A percentile compares a stretch with the other conserved stretches of the same genome.
These are phyloP conservation scores for Sarcoramphus papa DNA, from an alignment of 2,797 vertebrate species.

Conservation along the genomic window DNA sequence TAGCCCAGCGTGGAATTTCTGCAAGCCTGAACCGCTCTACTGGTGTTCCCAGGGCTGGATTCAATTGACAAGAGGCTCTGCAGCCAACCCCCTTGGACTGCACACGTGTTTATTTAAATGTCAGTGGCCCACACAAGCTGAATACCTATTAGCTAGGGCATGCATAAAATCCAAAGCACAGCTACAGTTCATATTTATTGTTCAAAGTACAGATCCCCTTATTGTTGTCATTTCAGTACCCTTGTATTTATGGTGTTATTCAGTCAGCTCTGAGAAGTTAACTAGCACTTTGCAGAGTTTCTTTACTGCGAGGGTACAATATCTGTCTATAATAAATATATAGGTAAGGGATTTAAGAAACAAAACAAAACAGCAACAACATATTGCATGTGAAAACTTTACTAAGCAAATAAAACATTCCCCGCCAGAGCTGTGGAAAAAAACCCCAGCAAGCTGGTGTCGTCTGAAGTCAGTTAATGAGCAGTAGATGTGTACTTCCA, in stretches of 20 bases:
- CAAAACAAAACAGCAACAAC: slow-evolving; percentile 40
- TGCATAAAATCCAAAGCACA: slow-evolving; percentile 43
- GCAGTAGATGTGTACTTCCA: background rate
- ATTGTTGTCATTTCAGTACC: slow-evolving; percentile 32
- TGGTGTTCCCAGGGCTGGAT: slow-evolving; percentile 46
- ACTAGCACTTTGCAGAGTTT: slow-evolving; percentile 37
- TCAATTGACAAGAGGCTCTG: slow-evolving; percentile 50
- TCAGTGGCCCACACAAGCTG: slow-evolving; percentile 63
- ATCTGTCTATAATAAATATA: slow-evolving; percentile 38
- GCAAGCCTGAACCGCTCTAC: background rate
- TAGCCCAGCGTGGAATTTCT: slow-evolving; percentile 7
- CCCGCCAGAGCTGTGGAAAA: background rate
- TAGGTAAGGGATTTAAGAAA: slow-evolving; percentile 34
- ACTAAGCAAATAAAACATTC: slow-evolving; percentile 33
- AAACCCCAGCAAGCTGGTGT: background rate
- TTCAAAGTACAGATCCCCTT: slow-evolving; percentile 42
- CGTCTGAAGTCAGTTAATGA: slow-evolving; percentile 7
- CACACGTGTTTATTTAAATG: slow-evolving; percentile 61
- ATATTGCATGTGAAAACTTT: slow-evolving; percentile 46
- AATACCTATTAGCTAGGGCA: slow-evolving; percentile 55
- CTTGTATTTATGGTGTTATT: slow-evolving; percentile 42
- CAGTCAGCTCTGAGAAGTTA: slow-evolving; percentile 52
- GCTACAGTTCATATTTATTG: slow-evolving; percentile 28
- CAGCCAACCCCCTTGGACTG: slow-evolving; percentile 49
- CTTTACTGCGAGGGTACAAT: slow-evolving; percentile 39